These are phyloP conservation scores for Mystacides longicornis DNA, from an alignment of 2,888 invertebrate species.

Conservation along the genomic window DNA sequence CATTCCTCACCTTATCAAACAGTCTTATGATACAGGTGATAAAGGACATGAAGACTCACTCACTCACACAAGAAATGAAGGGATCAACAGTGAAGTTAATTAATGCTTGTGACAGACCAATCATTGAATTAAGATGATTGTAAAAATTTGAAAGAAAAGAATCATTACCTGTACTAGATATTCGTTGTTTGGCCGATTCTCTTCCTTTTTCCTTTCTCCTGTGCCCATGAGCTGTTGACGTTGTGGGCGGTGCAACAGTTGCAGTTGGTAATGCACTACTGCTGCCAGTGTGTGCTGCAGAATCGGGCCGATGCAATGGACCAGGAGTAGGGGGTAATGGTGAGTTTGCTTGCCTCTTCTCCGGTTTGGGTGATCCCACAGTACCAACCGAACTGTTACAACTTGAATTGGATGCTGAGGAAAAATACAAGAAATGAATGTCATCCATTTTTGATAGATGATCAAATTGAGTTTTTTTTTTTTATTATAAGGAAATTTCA, in stretches of 20 bases:
- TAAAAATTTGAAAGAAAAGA: too few species aligned
- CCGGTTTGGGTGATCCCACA: constrained; percentile 81
- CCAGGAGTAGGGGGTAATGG: constrained; percentile 75
- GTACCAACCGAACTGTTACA: constrained; percentile 64
- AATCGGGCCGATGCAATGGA: constrained; percentile 14
- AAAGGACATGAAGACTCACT: too few species aligned
- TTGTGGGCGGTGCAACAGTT: background rate
- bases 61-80: too few species aligned
- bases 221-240: constrained; percentile 6
- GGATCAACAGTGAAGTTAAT: too few species aligned
- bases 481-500: too few species aligned
- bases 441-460: too few species aligned
- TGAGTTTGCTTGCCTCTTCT: constrained; percentile 84
- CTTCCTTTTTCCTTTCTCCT: constrained; percentile 14
- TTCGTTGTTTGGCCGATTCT: constrained; percentile 35
- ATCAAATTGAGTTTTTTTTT: too few species aligned
- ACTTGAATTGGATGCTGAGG: constrained; percentile 66
- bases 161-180: constrained; percentile 40
- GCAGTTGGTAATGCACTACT: background rate
- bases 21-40: too few species aligned
- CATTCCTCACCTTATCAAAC: too few species aligned
- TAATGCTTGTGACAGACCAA: too few species aligned
- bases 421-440: too few species aligned
- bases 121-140: too few species aligned
- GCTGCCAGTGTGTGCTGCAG: background rate